Evolutionary conservation across 2,113 vertebrate species (phyloP), one percentile per base, ranked within the genome.

Genomic region (Quiscalus mexicanus): DNA sequence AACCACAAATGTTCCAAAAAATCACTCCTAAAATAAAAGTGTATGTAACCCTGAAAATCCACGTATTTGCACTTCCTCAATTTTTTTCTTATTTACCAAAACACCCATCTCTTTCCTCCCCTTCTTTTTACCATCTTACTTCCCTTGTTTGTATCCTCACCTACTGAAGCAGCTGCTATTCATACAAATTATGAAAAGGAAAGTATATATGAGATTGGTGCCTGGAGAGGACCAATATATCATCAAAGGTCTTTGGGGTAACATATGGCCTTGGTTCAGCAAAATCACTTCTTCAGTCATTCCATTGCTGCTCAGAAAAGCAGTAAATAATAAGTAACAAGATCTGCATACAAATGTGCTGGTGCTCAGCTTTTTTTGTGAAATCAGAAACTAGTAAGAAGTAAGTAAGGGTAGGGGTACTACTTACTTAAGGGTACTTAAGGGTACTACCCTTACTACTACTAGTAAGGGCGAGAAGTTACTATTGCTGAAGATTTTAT

Each of bases 241-340:
- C 92, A 71, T 47, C 24, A 42, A 1, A 90, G 88, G 69, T 93
- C 86, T 96, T 90, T 49, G 47, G 47, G 59, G 47, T 77, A 89
- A 59, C 16, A 2, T 35, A 14, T 47, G 76, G 86, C 90, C 91
- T 95, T 93, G 89, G 64, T 88, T 94, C 82, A 88, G 74, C 25
- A 68, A 93, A 80, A 89, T 88, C 73, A 68, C 86, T 92, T 89
- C 60, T 84, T 89, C 86, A 93, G 86, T 87, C 63, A 62, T 95
- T 62, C 64, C 25, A 22, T 5, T 76, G 73, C 78, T 78, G 44
- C 77, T 92, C 58, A 44, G 93, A 83, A 93, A 86, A 84, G 68
- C 65, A 53, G 71, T 93, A 89, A 95, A 92, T 90, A 95, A 42
- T 50, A 69, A 84, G 64, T 84, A 89, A 92, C 86, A 59, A 78